These are phyloP conservation scores for Aporophyla nigra DNA, from an alignment of 2,888 invertebrate species.

Conservation along the genomic window DNA sequence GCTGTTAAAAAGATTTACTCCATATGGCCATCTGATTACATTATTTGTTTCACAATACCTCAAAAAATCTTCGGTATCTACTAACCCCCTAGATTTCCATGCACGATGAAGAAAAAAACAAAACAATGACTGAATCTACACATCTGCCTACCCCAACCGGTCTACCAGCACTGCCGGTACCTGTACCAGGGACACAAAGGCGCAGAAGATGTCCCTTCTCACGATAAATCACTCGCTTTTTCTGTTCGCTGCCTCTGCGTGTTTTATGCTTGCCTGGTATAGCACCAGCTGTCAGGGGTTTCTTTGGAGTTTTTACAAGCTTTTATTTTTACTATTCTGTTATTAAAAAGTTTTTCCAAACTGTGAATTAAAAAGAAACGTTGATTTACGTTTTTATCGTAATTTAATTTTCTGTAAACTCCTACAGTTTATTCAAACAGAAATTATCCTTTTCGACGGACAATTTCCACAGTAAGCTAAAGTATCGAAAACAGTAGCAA, in stretches of 20 bases:
- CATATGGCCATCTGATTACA: not conserved
- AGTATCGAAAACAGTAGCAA: not conserved
- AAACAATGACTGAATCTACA: conserved; percentile 15
- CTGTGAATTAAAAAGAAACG: conserved; percentile 4
- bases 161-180: conserved; percentile 69
- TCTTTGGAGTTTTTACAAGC: conserved; percentile 52
- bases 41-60: not conserved
- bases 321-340: conserved; percentile 17
- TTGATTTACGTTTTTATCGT: not conserved
- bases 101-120: not conserved
- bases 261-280: conserved; percentile 83
- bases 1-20: not conserved
- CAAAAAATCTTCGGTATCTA: not conserved
- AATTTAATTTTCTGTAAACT: too few relatives aligned
- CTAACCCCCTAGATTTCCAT: not conserved
- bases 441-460: too few relatives aligned
- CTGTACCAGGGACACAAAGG: conserved; percentile 79
- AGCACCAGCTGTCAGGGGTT: conserved; percentile 71
- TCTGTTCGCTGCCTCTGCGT: conserved; percentile 80
- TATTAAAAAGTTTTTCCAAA: conserved; percentile 24
- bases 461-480: too few relatives aligned
- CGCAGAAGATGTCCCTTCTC: conserved; percentile 85
- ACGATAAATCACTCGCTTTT: conserved; percentile 86
- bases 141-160: conserved; percentile 56
- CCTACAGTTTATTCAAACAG: too few relatives aligned